These are phyloP conservation scores for Leptinotarsa undecemlineata DNA, from an alignment of 1,140 invertebrate species.

Conservation along the genomic window DNA sequence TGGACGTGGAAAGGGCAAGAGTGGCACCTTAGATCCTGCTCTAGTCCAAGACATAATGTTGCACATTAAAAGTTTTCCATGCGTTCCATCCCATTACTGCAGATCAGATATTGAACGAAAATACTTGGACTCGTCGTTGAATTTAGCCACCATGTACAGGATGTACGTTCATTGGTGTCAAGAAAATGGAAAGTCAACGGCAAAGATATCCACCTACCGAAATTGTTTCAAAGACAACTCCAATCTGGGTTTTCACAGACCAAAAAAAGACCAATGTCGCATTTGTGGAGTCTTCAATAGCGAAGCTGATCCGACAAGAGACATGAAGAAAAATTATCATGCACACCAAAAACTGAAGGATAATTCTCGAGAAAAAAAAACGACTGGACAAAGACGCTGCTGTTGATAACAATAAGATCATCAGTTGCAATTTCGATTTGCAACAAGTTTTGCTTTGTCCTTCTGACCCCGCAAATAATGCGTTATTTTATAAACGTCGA, in stretches of 20 bases:
- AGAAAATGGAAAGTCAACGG: neutral
- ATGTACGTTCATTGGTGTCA: slow-evolving; percentile 24
- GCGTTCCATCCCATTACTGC: slow-evolving; percentile 24
- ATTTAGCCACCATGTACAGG: slow-evolving; percentile 27
- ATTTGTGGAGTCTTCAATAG: slow-evolving; percentile 18
- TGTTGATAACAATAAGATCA: slow-evolving; percentile 1
- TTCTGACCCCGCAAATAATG: slow-evolving; percentile 30
- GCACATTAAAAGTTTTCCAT: slow-evolving; percentile 8
- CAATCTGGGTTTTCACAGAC: slow-evolving; percentile 23
- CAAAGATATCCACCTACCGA: slow-evolving; percentile 11
- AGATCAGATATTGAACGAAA: slow-evolving; percentile 21
- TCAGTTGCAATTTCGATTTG: slow-evolving; percentile 27
- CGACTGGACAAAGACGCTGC: slow-evolving; percentile 14
- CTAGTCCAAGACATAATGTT: slow-evolving; percentile 13
- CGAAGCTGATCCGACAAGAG: slow-evolving; percentile 8
- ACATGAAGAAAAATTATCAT: slow-evolving; percentile 3
- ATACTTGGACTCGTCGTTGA: slow-evolving; percentile 27
- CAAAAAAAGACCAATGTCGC: slow-evolving; percentile 26
- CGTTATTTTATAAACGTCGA: slow-evolving; percentile 32
- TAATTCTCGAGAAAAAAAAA: slow-evolving; percentile 11
- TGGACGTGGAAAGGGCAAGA: slow-evolving; percentile 15
- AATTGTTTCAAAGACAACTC: slow-evolving; percentile 14
- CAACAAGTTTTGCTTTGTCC: slow-evolving; percentile 26
- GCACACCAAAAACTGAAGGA: slow-evolving; percentile 11
- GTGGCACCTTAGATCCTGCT: neutral